Evolutionary conservation across 2,113 vertebrate species (phyloP).

Genomic region (Cynopterus brachyotis): DNA sequence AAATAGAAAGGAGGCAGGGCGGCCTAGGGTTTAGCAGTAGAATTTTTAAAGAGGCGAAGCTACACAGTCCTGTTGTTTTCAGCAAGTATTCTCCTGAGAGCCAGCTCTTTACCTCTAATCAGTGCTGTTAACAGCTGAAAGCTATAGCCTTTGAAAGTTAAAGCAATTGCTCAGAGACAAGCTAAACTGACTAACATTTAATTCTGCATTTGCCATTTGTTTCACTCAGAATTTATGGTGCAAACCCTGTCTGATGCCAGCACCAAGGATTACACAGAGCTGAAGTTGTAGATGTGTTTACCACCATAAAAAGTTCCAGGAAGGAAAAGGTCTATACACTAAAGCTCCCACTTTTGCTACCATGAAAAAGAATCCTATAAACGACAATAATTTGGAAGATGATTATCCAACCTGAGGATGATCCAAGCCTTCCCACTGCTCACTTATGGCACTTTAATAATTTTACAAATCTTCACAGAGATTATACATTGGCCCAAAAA

Average conservation of each 20-base stretch:
- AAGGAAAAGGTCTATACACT: not conserved
- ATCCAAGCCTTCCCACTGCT: constrained; percentile 16
- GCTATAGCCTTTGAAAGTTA: constrained; percentile 55
- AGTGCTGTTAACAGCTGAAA: constrained; percentile 50
- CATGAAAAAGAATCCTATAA: constrained; percentile 49
- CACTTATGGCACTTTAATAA: constrained; percentile 23
- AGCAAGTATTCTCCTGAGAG: constrained; percentile 60
- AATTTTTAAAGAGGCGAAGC: constrained; percentile 64
- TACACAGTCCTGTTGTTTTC: constrained; percentile 55
- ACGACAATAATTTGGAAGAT: constrained; percentile 31
- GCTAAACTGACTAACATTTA: constrained; percentile 55
- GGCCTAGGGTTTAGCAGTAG: constrained; percentile 51
- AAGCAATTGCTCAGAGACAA: constrained; percentile 39
- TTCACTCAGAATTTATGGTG: not conserved
- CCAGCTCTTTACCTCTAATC: constrained; percentile 59
- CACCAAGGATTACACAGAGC: constrained; percentile 28
- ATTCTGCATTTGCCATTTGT: constrained; percentile 55
- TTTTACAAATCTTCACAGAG: not conserved
- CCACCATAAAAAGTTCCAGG: not conserved
- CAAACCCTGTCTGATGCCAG: constrained; percentile 28
- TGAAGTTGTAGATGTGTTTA: constrained; percentile 25
- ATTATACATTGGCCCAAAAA: not conserved
- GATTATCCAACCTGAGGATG: constrained; percentile 28
- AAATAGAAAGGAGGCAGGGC: constrained; percentile 66
- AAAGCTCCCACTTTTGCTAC: constrained; percentile 26